phyloP scores from a whole-genome alignment of 2,888 invertebrate species.

The Conchocele bisecta region DNA sequence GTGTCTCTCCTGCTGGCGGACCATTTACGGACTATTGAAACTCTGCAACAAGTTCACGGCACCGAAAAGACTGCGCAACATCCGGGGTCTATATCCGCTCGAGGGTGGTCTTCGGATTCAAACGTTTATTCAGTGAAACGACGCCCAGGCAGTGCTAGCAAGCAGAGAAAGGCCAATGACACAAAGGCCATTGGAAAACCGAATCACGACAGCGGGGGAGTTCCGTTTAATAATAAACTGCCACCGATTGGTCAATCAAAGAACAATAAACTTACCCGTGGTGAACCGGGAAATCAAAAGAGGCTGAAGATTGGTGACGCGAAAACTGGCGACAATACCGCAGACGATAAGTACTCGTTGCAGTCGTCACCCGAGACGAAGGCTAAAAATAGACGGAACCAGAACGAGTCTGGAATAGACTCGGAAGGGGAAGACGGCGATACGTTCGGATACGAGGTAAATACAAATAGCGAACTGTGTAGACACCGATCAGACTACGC shows the following conservation, averaged over 20 bases:
- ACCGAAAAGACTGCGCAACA: too few relatives aligned
- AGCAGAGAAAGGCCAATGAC: not conserved
- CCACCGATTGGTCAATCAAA: slow-evolving; percentile 26
- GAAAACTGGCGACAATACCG: too few relatives aligned
- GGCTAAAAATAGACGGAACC: slow-evolving; percentile 24
- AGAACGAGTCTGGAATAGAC: slow-evolving; percentile 50
- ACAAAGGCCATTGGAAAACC: too few relatives aligned
- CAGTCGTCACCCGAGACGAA: slow-evolving; percentile 35
- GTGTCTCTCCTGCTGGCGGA: slow-evolving; percentile 60
- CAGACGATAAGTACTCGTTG: slow-evolving; percentile 18
- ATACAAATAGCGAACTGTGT: too few relatives aligned
- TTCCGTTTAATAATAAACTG: too few relatives aligned
- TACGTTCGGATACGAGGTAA: slow-evolving; percentile 11
- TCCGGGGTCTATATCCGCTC: too few relatives aligned
- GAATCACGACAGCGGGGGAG: too few relatives aligned
- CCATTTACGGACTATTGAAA: slow-evolving; percentile 64
- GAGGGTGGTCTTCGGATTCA: not conserved
- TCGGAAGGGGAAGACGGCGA: slow-evolving; percentile 42
- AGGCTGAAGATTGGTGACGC: too few relatives aligned
- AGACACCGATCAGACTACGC: too few relatives aligned
- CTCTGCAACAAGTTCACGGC: slow-evolving; percentile 62
- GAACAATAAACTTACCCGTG: too few relatives aligned
- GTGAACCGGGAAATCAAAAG: too few relatives aligned
- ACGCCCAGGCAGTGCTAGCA: not conserved
- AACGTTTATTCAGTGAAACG: slow-evolving; percentile 1